Percentiles rank a stretch among this genome's conserved stretches.
Conservation (phyloP, 92 coral and sea anemone species). For the Montipora capitata region DNA sequence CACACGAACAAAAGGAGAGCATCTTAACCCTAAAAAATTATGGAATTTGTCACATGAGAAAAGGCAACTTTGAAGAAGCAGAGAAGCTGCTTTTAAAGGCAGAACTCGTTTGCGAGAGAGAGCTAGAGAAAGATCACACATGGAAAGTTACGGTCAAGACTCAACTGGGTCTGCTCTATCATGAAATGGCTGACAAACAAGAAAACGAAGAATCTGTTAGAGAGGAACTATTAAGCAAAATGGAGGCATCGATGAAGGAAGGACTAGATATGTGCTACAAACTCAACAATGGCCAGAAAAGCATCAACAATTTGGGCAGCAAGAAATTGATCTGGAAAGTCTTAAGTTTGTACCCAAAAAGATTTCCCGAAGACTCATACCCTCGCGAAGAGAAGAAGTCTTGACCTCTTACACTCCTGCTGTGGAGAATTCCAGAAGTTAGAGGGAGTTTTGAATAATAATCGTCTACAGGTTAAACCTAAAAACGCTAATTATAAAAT, state of each 20-base stretch:
- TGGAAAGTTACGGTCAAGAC: conserved; percentile 31
- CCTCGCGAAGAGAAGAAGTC: neutral
- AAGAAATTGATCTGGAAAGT: neutral
- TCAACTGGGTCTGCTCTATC: neutral
- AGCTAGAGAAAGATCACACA: conserved; percentile 24
- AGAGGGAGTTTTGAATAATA: too few species aligned
- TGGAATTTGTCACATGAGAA: neutral
- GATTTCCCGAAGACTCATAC: neutral
- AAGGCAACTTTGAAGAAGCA: conserved; percentile 24
- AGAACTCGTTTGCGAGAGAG: conserved; percentile 26
- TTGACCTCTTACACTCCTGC: too few species aligned
- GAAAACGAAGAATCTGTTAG: neutral
- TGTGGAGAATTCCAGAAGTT: too few species aligned
- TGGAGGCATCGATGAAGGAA: conserved; percentile 17
- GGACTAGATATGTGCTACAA: conserved; percentile 32
- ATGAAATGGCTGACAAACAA: neutral
- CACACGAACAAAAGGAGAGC: neutral
- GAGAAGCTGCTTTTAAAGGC: neutral
- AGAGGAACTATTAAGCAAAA: neutral
- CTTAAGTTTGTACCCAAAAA: neutral
- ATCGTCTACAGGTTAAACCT: too few species aligned
- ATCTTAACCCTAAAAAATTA: conserved; percentile 13
- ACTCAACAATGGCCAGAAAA: neutral
- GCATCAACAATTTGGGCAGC: neutral
- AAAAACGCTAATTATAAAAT: too few species aligned